Base-by-base conservation (phyloP, 2,888 invertebrate species). In the Capitulum mitella region DNA sequence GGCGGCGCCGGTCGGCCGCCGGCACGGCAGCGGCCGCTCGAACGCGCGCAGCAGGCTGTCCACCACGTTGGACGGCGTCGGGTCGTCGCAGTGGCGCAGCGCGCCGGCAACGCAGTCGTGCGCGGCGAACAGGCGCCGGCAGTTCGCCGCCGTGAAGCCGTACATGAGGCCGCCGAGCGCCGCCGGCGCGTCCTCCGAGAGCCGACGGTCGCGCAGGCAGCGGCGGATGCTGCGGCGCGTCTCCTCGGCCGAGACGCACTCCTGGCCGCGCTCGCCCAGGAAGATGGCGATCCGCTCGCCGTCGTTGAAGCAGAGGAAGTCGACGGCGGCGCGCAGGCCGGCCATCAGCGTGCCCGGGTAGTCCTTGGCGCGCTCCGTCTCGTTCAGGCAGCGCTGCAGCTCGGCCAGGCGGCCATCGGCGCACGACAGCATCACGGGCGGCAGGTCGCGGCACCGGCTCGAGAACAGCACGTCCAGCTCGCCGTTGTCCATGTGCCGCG, bases 41-140 rank as follows among this genome's bases (percentile, higher is more conserved):
- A 58, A 54, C 26, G 58, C 51, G n/a, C 29, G 34, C 77, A 77
- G 37, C 77, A 70, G 26, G 70, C 70, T 70, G 40, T 70, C 70
- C 26, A 70, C 70, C 37, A 70, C 70, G 70, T 70, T 70, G 70
- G 70, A 70, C 37, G 70, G 70, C 70, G 70, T 70, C 22, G 37
- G 37, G 12, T 70, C 70, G 22, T 70, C 70, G 40, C 70, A 70
- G 26, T 19, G 70, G 26, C 29, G 29, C 26, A 70, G 70, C 0
- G 37, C 70, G 70, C 8, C 40, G 8, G 26, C 37, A 8, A 40
- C 70, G 40, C 70, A 70, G 37, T 70, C 70, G 40, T 70, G 70
- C 22, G 70, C 70, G 10, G 40, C 40, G 70, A 70, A 70, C 70
- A 70, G 26, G 22, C 40, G 22, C 22, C 22, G 40, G 40, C 70